Evolutionary conservation across 37 sponge, comb jelly and placozoan species (phyloP).

Genomic region (Ephydatia muelleri): DNA sequence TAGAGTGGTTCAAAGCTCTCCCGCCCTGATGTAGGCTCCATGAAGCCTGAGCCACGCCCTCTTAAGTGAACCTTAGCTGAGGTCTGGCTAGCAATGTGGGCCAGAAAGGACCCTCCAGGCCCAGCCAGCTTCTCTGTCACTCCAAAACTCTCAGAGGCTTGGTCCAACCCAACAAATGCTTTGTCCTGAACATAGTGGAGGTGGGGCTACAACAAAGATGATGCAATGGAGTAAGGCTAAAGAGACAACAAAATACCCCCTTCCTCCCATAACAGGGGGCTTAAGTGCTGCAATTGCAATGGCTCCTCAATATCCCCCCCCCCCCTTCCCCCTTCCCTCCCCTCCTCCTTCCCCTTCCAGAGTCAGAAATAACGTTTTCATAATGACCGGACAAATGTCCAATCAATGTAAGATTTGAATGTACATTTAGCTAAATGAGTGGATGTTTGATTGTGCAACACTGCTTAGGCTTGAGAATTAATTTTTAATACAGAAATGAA

Average conservation of each 20-base stretch:
- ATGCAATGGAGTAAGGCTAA: not conserved
- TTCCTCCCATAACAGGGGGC: too few species aligned
- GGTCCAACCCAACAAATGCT: constrained; percentile 74
- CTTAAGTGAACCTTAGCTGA: constrained; percentile 73
- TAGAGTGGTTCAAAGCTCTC: constrained; percentile 88
- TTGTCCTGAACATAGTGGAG: constrained; percentile 88
- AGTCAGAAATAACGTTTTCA: too few species aligned
- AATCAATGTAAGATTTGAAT: too few species aligned
- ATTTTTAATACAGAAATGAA: too few species aligned
- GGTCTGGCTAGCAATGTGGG: constrained; percentile 68
- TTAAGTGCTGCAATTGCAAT: too few species aligned
- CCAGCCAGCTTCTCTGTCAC: constrained; percentile 64
- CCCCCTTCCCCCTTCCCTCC: too few species aligned
- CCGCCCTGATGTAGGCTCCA: constrained; percentile 85
- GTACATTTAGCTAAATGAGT: too few species aligned
- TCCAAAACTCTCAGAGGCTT: constrained; percentile 56
- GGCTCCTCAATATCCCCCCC: too few species aligned
- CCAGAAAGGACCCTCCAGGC: constrained; percentile 52
- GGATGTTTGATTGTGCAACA: too few species aligned
- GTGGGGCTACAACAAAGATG: constrained; percentile 13
- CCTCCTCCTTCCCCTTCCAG: too few species aligned
- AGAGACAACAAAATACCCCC: not conserved
- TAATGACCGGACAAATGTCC: too few species aligned
- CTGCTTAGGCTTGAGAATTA: too few species aligned
- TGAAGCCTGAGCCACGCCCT: constrained; percentile 85